Percentiles rank a stretch among this genome's conserved stretches.
phyloP scores from a whole-genome alignment of 2,797 vertebrate genomes.

The Zenarchopterus dispar region DNA sequence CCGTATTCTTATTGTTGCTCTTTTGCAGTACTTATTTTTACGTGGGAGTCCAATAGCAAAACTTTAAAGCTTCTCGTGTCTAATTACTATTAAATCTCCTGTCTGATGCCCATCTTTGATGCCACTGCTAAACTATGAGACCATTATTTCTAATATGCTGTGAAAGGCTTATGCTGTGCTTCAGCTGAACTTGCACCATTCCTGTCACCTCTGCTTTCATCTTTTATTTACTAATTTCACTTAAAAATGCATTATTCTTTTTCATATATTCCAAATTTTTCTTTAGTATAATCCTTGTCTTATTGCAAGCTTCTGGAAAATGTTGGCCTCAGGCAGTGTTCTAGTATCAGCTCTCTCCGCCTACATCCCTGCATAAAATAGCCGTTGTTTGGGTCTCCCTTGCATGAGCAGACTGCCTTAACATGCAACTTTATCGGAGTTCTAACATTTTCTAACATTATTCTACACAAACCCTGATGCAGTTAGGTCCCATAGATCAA shows the following conservation, averaged over 20 bases:
- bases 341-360: constrained; percentile 26
- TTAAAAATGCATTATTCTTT: constrained; percentile 28
- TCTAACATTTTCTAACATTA: constrained; percentile 30
- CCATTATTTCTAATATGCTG: constrained; percentile 46
- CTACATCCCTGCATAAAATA: constrained; percentile 40
- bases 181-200: constrained; percentile 16
- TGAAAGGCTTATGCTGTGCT: constrained; percentile 31
- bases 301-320: constrained; percentile 29
- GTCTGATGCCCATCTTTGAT: constrained; percentile 42
- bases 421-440: constrained; percentile 1
- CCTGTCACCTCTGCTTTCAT: constrained; percentile 27
- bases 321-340: constrained; percentile 37
- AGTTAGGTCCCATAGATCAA: constrained; percentile 12
- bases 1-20: constrained; percentile 15
- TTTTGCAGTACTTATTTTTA: constrained; percentile 38
- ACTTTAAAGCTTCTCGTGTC: constrained; percentile 61
- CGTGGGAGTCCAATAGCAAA: constrained; percentile 43
- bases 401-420: constrained; percentile 16
- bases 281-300: constrained; percentile 12
- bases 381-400: constrained; percentile 19
- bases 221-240: constrained; percentile 19
- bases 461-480: constrained; percentile 36
- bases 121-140: constrained; percentile 1
- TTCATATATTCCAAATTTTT: constrained; percentile 19
- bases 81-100: constrained; percentile 57